Evolutionary conservation across 23 tunicate species (phyloP).

Genomic region (Phallusia fumigata): DNA sequence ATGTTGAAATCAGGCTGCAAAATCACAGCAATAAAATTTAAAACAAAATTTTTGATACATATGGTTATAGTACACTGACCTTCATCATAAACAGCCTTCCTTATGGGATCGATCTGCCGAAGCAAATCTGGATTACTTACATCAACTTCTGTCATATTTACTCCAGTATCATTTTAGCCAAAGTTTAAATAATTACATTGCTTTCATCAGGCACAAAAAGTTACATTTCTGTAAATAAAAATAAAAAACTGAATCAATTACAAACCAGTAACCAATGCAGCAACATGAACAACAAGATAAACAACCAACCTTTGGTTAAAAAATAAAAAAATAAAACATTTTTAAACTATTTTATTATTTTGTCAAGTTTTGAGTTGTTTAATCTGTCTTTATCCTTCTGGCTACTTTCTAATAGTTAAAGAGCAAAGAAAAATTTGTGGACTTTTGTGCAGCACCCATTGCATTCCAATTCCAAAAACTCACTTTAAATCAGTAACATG

Average conservation of each 20-base stretch:
- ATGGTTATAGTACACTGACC: conserved; percentile 8
- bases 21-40: too few relatives aligned
- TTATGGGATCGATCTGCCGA: conserved; percentile 39
- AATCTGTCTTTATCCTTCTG: too few relatives aligned
- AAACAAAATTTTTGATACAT: not conserved
- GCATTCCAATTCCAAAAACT: too few relatives aligned
- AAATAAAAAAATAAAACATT: too few relatives aligned
- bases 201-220: not conserved
- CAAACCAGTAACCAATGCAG: not conserved
- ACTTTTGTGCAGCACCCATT: too few relatives aligned
- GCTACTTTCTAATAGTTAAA: too few relatives aligned
- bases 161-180: not conserved
- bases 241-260: not conserved
- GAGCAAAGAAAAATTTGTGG: too few relatives aligned
- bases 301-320: too few relatives aligned
- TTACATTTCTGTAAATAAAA: not conserved
- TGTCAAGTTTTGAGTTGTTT: too few relatives aligned
- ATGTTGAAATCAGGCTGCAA: not conserved
- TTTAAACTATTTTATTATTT: too few relatives aligned
- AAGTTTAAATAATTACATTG: not conserved
- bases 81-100: conserved; percentile 68
- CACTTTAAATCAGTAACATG: too few relatives aligned
- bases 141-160: conserved; percentile 51
- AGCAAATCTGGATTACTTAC: conserved; percentile 55
- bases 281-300: too few relatives aligned